A percentile compares a stretch with the other conserved stretches of the same genome.
Conservation (phyloP, 2,113 vertebrate species). For the Petrocephalus microphthalmus region DNA sequence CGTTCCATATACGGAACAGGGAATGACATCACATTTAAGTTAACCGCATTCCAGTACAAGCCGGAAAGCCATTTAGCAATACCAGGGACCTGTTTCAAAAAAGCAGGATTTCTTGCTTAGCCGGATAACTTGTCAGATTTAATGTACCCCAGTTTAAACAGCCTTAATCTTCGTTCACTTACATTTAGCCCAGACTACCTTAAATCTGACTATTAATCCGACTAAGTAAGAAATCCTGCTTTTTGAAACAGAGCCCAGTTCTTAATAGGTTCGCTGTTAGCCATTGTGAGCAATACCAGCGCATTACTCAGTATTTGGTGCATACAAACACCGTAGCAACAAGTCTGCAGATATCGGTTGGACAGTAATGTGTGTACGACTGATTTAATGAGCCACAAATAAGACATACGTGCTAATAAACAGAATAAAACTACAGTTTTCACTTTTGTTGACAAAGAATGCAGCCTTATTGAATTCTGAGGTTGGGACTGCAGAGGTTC, state of each 20-base stretch:
- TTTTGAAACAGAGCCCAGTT: neutral
- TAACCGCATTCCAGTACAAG: neutral
- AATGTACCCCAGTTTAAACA: neutral
- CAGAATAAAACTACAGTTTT: neutral
- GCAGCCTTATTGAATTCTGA: neutral
- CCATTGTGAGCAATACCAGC: neutral
- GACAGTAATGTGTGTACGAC: neutral
- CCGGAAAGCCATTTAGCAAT: neutral
- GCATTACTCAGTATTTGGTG: neutral
- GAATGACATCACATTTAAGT: neutral
- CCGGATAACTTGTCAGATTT: neutral
- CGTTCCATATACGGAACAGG: neutral
- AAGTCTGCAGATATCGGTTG: neutral
- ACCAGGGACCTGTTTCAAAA: neutral
- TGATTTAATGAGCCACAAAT: neutral
- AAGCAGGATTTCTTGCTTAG: neutral
- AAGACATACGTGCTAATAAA: neutral
- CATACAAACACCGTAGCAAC: neutral
- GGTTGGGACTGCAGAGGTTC: neutral
- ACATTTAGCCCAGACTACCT: neutral
- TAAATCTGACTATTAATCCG: neutral
- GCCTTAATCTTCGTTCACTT: neutral
- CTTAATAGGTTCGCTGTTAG: neutral
- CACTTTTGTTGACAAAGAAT: neutral
- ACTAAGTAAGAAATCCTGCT: neutral